Base-by-base conservation (phyloP, 2,888 invertebrate genomes). In the Ischnus inquisitorius region DNA sequence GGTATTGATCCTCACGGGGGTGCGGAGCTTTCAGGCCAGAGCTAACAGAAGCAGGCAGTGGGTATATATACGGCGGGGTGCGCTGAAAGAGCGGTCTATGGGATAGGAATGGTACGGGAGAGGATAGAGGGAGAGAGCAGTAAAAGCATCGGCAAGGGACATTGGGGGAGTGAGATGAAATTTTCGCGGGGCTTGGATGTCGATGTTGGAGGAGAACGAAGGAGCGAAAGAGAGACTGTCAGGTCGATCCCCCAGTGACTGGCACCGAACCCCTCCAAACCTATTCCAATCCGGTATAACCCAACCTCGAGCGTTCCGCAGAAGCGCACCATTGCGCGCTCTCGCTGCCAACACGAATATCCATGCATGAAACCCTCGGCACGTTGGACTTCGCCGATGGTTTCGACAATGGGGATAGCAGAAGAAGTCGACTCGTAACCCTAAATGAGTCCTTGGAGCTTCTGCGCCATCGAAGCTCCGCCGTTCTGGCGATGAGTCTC, bases 1-100 rank as follows among this genome's bases (percentile, higher is more conserved):
- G 87, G 91, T 93, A 93, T 93, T 92, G 93, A 93, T 93, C 92
- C 91, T 91, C 85, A 88, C 87, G 90, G 88, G 89, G 90, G 90
- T 88, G 88, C 87, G 82, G 86, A 80, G 82, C 81, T 82, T 83
- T 84, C 84, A 57, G 78, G 83, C 67, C 77, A 67, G 48, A 64
- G 64, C 75, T 64, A 64, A 75, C 75, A n/a, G 75, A 46, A 48
- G 76, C 75, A 81, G 83, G 75, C 79, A 74, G 48, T 71, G 69
- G 46, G n/a, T n/a, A n/a, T 65, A 71, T 65, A 75, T 78, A 69
- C 48, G 69, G 60, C 74, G 64, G 74, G 84, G 60, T 76, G 67
- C 60, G 83, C 76, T 77, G 67, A 83, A 80, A 79, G 77, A 82
- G 71, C 67, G 54, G 57, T 54, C 43, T 57, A 65, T 77, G 82